Conservation (phyloP, 2,113 vertebrate species). For the Drymodes brunneopygia region DNA sequence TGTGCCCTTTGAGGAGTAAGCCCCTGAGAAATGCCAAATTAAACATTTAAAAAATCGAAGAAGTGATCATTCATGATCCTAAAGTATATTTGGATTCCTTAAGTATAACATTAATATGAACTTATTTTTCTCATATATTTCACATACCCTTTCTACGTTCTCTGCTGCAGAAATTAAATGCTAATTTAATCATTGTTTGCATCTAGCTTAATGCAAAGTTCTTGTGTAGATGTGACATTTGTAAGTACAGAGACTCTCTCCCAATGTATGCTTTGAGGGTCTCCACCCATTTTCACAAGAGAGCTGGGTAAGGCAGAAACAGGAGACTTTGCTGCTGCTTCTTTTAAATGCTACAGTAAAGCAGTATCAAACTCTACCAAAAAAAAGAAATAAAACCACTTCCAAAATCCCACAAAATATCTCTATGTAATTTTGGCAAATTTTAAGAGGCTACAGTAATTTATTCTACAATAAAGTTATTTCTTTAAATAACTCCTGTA, state of each 20-base stretch:
- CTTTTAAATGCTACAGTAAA: constrained; percentile 61
- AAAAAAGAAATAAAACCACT: not conserved
- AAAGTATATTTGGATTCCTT: not conserved
- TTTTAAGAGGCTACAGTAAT: not conserved
- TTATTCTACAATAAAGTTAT: not conserved
- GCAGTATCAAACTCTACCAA: not conserved
- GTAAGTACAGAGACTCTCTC: constrained; percentile 63
- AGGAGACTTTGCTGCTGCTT: constrained; percentile 71
- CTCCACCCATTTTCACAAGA: constrained; percentile 70
- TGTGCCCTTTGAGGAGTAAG: not conserved
- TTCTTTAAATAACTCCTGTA: not conserved
- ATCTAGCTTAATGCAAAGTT: constrained; percentile 77
- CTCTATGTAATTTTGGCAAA: not conserved
- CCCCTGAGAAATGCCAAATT: not conserved
- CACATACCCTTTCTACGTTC: constrained; percentile 66
- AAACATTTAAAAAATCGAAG: not conserved
- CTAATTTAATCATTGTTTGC: constrained; percentile 66
- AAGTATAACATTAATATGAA: not conserved
- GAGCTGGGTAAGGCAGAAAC: constrained; percentile 67
- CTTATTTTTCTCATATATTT: not conserved
- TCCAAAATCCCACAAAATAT: not conserved
- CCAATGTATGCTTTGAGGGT: constrained; percentile 62
- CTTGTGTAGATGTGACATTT: constrained; percentile 71
- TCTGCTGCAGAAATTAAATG: constrained; percentile 66
- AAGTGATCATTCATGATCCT: not conserved